Conservation (phyloP, 2,797 vertebrate species). For the Ficedula albicollis region DNA sequence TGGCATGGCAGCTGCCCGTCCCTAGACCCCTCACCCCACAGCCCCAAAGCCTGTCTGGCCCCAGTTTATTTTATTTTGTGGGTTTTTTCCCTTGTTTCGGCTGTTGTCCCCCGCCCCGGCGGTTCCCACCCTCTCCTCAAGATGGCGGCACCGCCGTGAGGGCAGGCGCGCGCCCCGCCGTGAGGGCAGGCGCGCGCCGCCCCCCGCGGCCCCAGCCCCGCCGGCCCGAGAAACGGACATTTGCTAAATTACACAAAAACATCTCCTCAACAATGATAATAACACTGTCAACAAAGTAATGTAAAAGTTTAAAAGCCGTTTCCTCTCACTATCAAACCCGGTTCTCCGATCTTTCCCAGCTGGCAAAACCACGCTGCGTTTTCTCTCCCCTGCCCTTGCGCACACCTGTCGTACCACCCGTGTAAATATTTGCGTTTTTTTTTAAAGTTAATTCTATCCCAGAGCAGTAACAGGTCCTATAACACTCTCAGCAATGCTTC, state of each 20-base stretch:
- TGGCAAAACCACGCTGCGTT: background rate
- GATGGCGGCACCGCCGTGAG: background rate
- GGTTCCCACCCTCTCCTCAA: rapidly evolving
- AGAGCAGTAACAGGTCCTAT: constrained; percentile 24
- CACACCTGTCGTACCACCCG: background rate
- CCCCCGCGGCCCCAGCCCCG: background rate
- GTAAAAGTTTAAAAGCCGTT: rapidly evolving
- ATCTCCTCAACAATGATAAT: background rate
- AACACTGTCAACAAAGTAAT: background rate
- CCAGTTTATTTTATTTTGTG: rapidly evolving
- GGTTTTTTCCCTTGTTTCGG: background rate
- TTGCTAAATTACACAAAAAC: background rate
- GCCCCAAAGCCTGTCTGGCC: background rate
- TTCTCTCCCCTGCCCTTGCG: background rate
- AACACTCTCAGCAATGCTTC: background rate
- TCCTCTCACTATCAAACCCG: background rate
- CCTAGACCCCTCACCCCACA: background rate
- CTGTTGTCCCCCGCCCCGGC: rapidly evolving
- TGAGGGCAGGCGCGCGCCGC: background rate
- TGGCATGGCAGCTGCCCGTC: rapidly evolving
- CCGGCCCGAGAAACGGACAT: rapidly evolving
- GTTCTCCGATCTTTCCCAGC: background rate
- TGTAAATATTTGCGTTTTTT: background rate
- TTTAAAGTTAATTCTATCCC: constrained; percentile 1
- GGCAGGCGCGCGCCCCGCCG: rapidly evolving